phyloP scores from a whole-genome alignment of 2,888 invertebrate species.

The Polia nebulosa region DNA sequence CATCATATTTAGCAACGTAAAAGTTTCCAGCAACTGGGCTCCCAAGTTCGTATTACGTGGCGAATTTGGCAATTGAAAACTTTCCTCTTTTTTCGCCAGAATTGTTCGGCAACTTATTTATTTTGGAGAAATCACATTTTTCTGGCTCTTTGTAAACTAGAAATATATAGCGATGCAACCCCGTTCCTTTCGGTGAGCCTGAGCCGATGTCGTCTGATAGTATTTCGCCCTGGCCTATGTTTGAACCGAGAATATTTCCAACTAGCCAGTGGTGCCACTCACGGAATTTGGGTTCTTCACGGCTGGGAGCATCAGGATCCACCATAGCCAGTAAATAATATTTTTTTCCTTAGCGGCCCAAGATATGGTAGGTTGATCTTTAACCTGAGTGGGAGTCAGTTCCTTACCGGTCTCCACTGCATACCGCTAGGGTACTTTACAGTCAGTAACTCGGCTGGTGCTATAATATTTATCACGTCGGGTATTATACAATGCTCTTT shows the following conservation, averaged over 20 bases:
- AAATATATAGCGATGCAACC: slow-evolving; percentile 94
- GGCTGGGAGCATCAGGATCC: slow-evolving; percentile 95
- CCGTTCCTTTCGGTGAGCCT: slow-evolving; percentile 94
- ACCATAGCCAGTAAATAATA: slow-evolving; percentile 93
- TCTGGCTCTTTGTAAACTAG: slow-evolving; percentile 92
- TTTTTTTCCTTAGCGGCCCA: slow-evolving; percentile 91
- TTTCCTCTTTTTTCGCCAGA: slow-evolving; percentile 90
- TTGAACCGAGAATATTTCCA: slow-evolving; percentile 93
- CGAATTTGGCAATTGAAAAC: slow-evolving; percentile 91
- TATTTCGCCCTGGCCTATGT: slow-evolving; percentile 92
- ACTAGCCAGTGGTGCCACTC: slow-evolving; percentile 96
- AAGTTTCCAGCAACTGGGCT: slow-evolving; percentile 92
- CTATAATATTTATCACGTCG: slow-evolving; percentile 92
- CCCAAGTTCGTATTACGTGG: slow-evolving; percentile 91
- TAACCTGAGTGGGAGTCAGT: slow-evolving; percentile 93
- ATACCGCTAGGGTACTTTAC: slow-evolving; percentile 88
- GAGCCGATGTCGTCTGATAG: slow-evolving; percentile 92
- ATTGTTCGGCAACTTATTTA: slow-evolving; percentile 82
- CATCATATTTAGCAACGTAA: slow-evolving; percentile 91
- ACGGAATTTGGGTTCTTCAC: slow-evolving; percentile 92
- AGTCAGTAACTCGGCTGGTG: slow-evolving; percentile 89
- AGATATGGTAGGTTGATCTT: slow-evolving; percentile 92
- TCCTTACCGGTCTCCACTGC: slow-evolving; percentile 92
- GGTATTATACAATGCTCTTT: slow-evolving; percentile 92
- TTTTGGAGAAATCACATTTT: slow-evolving; percentile 84